These are phyloP conservation scores for Andrena praecox DNA, from an alignment of 2,888 invertebrate genomes.

Conservation along the genomic window DNA sequence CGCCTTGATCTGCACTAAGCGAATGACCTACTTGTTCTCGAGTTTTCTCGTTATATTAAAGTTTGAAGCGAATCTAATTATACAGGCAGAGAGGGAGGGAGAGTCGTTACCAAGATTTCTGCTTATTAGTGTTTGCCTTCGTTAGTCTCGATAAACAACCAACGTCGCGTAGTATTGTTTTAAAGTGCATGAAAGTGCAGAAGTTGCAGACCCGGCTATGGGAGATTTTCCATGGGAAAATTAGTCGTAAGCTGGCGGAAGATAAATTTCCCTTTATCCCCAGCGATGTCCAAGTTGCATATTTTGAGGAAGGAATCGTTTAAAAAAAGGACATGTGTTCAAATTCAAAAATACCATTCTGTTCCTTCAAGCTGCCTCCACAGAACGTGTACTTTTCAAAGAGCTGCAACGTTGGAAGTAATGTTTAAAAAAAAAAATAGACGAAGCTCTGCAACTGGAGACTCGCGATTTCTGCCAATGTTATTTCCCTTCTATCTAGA, in stretches of 20 bases:
- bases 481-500: too few species aligned
- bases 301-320: conserved; percentile 11
- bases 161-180: conserved; percentile 46
- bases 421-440: too few species aligned
- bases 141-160: conserved; percentile 52
- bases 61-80: conserved; percentile 55
- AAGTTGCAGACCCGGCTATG: conserved; percentile 19
- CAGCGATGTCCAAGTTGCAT: background rate
- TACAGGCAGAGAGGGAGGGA: conserved; percentile 27
- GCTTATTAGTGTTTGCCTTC: conserved; percentile 57
- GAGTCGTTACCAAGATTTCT: conserved; percentile 55
- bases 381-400: too few species aligned
- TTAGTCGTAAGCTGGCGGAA: conserved; percentile 23
- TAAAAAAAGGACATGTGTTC: background rate
- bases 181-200: conserved; percentile 22
- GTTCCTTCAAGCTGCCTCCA: too few species aligned
- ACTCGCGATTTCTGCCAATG: too few species aligned
- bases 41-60: conserved; percentile 62
- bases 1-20: conserved; percentile 23
- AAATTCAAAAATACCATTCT: too few species aligned
- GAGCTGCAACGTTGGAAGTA: too few species aligned
- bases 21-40: conserved; percentile 41
- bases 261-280: conserved; percentile 22
- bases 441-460: too few species aligned
- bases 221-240: conserved; percentile 24